Evolutionary conservation across 2,113 vertebrate genomes (phyloP), one percentile per base, ranked within the genome.

Genomic region (Anarrhichthys ocellatus): DNA sequence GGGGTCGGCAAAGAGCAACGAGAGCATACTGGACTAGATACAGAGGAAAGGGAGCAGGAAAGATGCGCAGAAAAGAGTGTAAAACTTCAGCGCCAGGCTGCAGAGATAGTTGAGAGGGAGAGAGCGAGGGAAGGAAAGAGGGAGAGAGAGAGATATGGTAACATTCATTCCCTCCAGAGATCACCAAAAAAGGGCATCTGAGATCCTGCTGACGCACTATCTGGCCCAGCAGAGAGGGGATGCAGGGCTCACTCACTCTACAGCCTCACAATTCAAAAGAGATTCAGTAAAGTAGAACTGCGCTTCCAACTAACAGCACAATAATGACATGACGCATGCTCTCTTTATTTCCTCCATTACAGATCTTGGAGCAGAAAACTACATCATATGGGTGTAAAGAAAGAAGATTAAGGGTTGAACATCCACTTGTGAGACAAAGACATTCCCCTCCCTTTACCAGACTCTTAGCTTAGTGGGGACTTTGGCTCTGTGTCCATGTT

Each of bases 161-260:
- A 90, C 87, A 88, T 89, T 87, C 83, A 73, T 73, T 93, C 93
- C 79, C 89, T 84, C 17, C 83, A 73, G 50, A 86, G 86, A 95
- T 91, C 89, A 89, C 93, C 94, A 94, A 94, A 95, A 94, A 94
- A 94, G 92, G 94, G 87, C 92, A 94, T 93, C 89, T 76, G 63
- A 78, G 87, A 93, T 93, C 63, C 83, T 84, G 88, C 90, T 90
- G 92, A 91, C 85, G 81, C 81, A 88, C 78, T 78, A 85, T 87
- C 82, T 75, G 87, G 77, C 76, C 65, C 34, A 81, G 36, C 87
- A 88, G 73, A 83, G 58, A 88, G 76, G 73, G 76, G 65, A 74
- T 61, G 77, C 79, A 85, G 90, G 48, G 65, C 71, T 87, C 81
- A 73, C 77, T 87, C 38, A 70, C 58, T 78, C 38, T 85, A 54